These are phyloP conservation scores for Puntigrus tetrazona DNA, from an alignment of 2,113 vertebrate species.

Conservation along the genomic window DNA sequence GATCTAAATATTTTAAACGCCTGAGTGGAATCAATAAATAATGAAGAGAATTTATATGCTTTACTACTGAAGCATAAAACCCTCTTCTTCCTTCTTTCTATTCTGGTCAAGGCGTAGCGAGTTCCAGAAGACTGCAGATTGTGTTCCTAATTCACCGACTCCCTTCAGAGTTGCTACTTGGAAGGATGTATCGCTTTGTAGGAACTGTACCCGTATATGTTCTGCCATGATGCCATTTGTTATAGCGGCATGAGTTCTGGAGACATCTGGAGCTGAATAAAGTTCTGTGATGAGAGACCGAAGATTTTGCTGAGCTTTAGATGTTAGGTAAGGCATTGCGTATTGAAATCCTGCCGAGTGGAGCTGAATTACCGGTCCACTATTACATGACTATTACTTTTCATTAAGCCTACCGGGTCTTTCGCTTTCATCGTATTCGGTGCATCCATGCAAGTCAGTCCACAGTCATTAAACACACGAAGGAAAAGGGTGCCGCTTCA, in stretches of 20 bases:
- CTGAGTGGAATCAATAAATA: not conserved
- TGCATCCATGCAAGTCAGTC: conserved; percentile 26
- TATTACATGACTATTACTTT: conserved; percentile 29
- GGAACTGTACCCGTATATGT: not conserved
- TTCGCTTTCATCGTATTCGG: conserved; percentile 19
- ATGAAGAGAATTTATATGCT: not conserved
- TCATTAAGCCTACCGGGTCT: conserved; percentile 34
- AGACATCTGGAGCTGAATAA: not conserved
- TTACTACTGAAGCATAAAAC: not conserved
- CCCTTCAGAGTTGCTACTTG: not conserved
- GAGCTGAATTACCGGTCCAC: not conserved
- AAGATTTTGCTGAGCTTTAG: conserved; percentile 4
- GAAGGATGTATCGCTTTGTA: conserved; percentile 6
- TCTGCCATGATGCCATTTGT: not conserved
- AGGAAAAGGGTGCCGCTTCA: not conserved
- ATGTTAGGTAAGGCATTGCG: not conserved
- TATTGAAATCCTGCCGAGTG: not conserved
- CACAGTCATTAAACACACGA: conserved; percentile 31
- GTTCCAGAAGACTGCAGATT: conserved; percentile 30
- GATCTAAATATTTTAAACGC: no score
- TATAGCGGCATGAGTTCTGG: not conserved
- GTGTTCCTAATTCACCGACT: not conserved
- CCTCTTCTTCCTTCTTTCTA: not conserved
- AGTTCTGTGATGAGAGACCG: not conserved
- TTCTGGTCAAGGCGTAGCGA: not conserved